Evolutionary conservation across 2,113 vertebrate genomes (phyloP), one percentile per base, ranked within the genome.

Genomic region (Lepisosteus oculatus): DNA sequence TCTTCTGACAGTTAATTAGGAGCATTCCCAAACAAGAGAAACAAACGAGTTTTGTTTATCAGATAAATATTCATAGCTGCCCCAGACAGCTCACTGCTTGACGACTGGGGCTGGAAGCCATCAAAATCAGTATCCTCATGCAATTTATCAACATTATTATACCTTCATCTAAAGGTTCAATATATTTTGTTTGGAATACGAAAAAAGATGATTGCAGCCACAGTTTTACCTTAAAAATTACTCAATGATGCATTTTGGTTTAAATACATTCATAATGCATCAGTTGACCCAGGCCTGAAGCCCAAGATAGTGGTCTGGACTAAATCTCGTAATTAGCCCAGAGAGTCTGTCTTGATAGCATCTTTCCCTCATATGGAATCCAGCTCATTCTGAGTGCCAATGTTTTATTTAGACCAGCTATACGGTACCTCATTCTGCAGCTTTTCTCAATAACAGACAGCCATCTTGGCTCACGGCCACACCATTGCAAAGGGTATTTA

Each of bases 31-130:
- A 81, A 17, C 69, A 55, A 65, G 55, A 55, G 57, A 62, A 56
- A 64, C 71, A 74, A 77, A 61, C 55, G 71, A 65, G 61, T 76
- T 68, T 79, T 72, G 55, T 78, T 78, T 72, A 69, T 54, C 59
- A 74, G 72, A 82, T 79, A 79, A 79, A 82, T 78, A 76, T 78
- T 85, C 54, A 72, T 80, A 75, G 75, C 82, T 85, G 62, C 47
- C 67, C 61, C 65, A 64, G 71, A 74, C 67, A 56, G 70, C 59
- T 12, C 61, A 61, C 68, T 67, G 67, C 65, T 68, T 77, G 76
- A 72, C 67, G 76, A 79, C 77, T 70, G 63, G 54, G 79, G 72
- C 73, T 74, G 17, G 68, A 75, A 80, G 67, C 68, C 68, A 68
- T 73, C 71, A 72, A 78, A 74, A 71, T 61, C 70, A 45, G 68